Conservation (phyloP, 2,113 vertebrate species). For the Pelobates fuscus region DNA sequence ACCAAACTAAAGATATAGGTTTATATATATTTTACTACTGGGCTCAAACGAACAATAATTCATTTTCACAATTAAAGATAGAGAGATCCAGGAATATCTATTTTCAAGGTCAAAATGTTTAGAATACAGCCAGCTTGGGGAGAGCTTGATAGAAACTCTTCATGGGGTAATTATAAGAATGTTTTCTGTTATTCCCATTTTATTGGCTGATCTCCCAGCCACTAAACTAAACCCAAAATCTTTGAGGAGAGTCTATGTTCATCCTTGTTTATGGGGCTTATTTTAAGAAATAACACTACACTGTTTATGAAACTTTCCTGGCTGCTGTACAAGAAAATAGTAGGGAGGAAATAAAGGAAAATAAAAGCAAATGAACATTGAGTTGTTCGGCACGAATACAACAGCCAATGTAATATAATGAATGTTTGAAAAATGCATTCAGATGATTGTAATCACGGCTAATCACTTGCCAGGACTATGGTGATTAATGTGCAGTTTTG, state of each 20-base stretch:
- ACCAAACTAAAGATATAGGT: no score
- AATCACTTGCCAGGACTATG: no score
- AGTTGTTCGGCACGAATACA: constrained; percentile 16
- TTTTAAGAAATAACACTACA: constrained; percentile 70
- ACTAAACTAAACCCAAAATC: constrained; percentile 68
- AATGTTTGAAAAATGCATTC: no score
- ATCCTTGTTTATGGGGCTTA: constrained; percentile 73
- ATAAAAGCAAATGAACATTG: background rate
- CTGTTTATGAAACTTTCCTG: constrained; percentile 66
- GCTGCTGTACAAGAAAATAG: constrained; percentile 62
- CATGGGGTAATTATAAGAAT: constrained; percentile 71
- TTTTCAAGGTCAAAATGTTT: background rate
- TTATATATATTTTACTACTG: no score
- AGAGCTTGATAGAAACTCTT: background rate
- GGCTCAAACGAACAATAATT: no score
- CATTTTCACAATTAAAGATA: no score
- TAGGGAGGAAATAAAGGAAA: background rate
- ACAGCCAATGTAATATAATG: background rate
- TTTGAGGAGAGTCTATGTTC: constrained; percentile 63
- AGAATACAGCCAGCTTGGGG: background rate
- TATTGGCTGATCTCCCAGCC: constrained; percentile 69
- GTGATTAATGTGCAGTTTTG: no score
- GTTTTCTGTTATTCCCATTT: constrained; percentile 71
- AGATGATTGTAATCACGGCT: no score
- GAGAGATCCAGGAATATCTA: constrained; percentile 13